Evolutionary conservation across 2,797 vertebrate genomes (phyloP).

Genomic region (Coluber constrictor): DNA sequence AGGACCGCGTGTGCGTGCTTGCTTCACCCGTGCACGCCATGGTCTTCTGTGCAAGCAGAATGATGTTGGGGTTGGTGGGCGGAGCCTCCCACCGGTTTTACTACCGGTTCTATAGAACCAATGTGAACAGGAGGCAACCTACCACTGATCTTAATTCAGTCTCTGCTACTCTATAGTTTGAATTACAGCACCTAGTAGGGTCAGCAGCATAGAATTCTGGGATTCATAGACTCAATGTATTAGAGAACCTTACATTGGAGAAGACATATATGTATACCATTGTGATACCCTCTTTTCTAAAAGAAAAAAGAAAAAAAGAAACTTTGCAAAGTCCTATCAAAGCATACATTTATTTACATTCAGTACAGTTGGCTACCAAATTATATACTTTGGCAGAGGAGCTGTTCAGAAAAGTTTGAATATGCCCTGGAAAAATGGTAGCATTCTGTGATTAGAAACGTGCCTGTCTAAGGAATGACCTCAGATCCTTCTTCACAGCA

Average conservation of each 20-base stretch:
- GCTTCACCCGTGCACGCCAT: too few relatives aligned
- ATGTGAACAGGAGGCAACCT: too few relatives aligned
- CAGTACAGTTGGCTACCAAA: not conserved
- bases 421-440: slow-evolving; percentile 18
- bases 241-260: not conserved
- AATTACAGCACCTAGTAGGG: not conserved
- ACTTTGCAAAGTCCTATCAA: not conserved
- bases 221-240: not conserved
- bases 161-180: not conserved
- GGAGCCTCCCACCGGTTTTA: too few relatives aligned
- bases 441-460: slow-evolving; percentile 37
- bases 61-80: too few relatives aligned
- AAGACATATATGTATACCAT: not conserved
- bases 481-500: slow-evolving; percentile 62
- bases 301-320: not conserved
- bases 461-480: slow-evolving; percentile 45
- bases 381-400: not conserved
- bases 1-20: too few relatives aligned
- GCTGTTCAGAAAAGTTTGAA: slow-evolving; percentile 27
- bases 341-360: not conserved
- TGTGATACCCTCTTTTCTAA: not conserved
- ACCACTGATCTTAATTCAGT: not conserved
- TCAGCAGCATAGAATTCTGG: not conserved
- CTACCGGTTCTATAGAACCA: too few relatives aligned
- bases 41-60: too few relatives aligned